Conservation (phyloP, 2,113 vertebrate species). For the rabbit (Oryctolagus cuniculus) region mOryCun1.1 NC_091432.1:125521501-125522000, state of each 20-base stretch:
- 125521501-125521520: not conserved
- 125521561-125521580: not conserved
- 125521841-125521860: not conserved
- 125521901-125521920: too few relatives aligned
- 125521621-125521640: not conserved
- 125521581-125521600: not conserved
- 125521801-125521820: not conserved
- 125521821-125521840: not conserved
- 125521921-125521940: too few relatives aligned
- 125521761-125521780: not conserved
- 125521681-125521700: not conserved
- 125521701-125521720: too few relatives aligned
- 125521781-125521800: not conserved
- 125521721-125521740: too few relatives aligned
- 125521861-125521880: too few relatives aligned
- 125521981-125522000: too few relatives aligned
- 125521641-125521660: not conserved
- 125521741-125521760: not conserved
- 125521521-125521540: constrained; percentile 18
- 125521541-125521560: constrained; percentile 5
- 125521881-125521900: too few relatives aligned
- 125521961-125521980: too few relatives aligned
- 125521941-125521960: too few relatives aligned
- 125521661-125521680: not conserved
- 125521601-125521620: not conserved